Evolutionary conservation across 2,113 vertebrate genomes (phyloP), one percentile per base, ranked within the genome.

Genomic region (Vulpes vulpes): DNA sequence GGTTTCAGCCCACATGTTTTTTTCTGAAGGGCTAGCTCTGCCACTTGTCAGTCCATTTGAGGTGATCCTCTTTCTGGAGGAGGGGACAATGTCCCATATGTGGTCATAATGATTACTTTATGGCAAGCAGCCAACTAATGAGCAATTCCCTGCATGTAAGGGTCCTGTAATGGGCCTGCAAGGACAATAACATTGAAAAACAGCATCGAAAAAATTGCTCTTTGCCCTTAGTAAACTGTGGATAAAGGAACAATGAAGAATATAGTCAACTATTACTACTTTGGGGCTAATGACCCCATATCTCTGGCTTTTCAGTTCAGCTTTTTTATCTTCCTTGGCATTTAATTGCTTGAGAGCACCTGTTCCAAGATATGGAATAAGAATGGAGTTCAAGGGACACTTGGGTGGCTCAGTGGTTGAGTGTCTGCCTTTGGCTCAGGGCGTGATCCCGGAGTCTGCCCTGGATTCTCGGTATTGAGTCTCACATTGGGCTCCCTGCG

Each of bases 311-410:
- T 64, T 95, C n/a, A 38, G 16, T 57, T 16, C 71, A 60, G 22
- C 25, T n/a, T 82, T 89, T 88, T 49, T 11, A 30, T 59, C 16
- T 91, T 60, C 53, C 10, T 93, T 79, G 60, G 55, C 49, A n/a
- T 93, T 89, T 81, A 59, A 89, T 60, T 87, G 51, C 92, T 85
- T 96, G 22, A 22, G 17, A 97, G 14, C 69, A 89, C 27, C 60
- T 96, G 57, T 62, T 89, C 16, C 20, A 88, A 88, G 62, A 96
- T 96, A 57, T 76, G 69, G 69, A 64, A 88, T 65, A 87, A 60
- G 11, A 83, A 53, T 85, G 69, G 53, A 89, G 89, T 95, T 98
- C 60, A 93, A 43, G 43, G 6, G 43, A 43, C 43, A 43, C 43
- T 43, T 43, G 43, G 43, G 7, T 43, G 43, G 43, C 43, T 43